Evolutionary conservation across 2,113 vertebrate species (phyloP).

Genomic region (Corvus hawaiiensis): DNA sequence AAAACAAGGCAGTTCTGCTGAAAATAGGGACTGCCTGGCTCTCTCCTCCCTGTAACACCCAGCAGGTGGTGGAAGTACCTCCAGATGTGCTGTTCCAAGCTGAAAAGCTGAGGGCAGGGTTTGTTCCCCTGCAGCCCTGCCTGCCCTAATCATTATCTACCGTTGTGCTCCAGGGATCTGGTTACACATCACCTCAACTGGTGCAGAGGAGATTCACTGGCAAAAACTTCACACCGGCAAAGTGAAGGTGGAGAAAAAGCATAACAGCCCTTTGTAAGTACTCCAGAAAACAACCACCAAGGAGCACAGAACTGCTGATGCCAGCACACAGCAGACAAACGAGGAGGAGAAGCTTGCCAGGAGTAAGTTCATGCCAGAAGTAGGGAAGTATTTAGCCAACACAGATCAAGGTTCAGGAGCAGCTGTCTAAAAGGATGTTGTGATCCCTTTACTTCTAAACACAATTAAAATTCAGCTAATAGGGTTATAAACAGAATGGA

Average conservation of each 20-base stretch:
- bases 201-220: neutral
- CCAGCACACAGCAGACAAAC: slow-evolving; percentile 16
- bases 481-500: neutral
- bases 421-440: neutral
- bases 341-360: slow-evolving; percentile 12
- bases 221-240: neutral
- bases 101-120: neutral
- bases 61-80: neutral
- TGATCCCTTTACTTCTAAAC: neutral
- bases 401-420: neutral
- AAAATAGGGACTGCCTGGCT: neutral
- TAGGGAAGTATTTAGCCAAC: neutral
- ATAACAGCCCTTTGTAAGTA: neutral
- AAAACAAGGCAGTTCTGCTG: neutral
- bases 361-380: neutral
- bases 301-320: slow-evolving; percentile 15
- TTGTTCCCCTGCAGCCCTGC: neutral
- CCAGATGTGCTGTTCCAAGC: neutral
- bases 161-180: neutral
- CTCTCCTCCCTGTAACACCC: neutral
- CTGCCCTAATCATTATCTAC: neutral
- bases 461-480: neutral
- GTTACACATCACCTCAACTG: neutral
- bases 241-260: neutral
- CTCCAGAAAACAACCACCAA: neutral